Evolutionary conservation across 2,888 invertebrate species (phyloP).

Genomic region (Chironomus riparius): DNA sequence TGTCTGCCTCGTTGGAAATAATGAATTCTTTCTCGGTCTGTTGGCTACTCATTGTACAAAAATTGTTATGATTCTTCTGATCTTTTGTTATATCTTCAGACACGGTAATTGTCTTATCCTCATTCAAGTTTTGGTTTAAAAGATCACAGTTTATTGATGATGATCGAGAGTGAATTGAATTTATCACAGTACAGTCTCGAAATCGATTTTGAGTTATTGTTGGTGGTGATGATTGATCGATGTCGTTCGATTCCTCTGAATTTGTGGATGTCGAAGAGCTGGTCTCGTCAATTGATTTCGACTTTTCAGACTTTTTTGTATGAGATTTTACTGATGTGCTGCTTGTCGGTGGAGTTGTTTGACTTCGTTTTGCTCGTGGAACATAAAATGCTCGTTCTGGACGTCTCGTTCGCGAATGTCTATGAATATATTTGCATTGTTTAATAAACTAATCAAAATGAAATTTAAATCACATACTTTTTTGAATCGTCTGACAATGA

Average conservation of each 20-base stretch:
- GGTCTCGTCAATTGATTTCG: slow-evolving; percentile 14
- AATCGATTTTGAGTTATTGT: background rate
- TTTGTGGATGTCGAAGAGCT: background rate
- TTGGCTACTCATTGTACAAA: slow-evolving; percentile 33
- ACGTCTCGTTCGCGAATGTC: slow-evolving; percentile 45
- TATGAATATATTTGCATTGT: background rate
- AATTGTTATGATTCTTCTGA: slow-evolving; percentile 18
- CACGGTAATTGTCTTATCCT: background rate
- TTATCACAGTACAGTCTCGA: background rate
- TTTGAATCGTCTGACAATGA: slow-evolving; percentile 16
- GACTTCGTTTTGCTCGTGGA: slow-evolving; percentile 56
- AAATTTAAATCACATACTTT: background rate
- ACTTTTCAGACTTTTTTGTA: slow-evolving; percentile 13
- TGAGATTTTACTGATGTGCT: background rate
- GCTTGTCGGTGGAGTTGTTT: slow-evolving; percentile 38
- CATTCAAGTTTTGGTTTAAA: background rate
- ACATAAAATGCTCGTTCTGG: slow-evolving; percentile 74
- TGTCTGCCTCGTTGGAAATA: slow-evolving; percentile 31
- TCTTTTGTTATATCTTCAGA: background rate
- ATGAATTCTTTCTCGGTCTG: slow-evolving; percentile 34
- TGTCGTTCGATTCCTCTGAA: slow-evolving; percentile 29
- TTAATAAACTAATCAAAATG: background rate
- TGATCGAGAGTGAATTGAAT: background rate
- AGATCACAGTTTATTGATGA: background rate
- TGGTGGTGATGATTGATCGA: background rate